Evolutionary conservation across 2,797 vertebrate genomes (phyloP).

Genomic region (Cynopterus sphinx): DNA sequence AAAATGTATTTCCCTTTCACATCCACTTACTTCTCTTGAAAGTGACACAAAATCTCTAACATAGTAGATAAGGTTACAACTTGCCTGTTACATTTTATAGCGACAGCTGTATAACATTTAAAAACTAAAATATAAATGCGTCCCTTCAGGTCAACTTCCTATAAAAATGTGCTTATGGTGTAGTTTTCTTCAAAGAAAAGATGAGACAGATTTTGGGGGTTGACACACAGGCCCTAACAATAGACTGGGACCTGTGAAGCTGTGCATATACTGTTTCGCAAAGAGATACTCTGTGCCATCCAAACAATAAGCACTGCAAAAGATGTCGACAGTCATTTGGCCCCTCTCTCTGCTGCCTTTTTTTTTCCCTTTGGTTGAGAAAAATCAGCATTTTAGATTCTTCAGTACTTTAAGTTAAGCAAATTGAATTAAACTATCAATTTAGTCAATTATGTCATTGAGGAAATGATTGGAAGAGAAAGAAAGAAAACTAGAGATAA

Average conservation of each 20-base stretch:
- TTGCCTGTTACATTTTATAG: slow-evolving; percentile 86
- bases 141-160: slow-evolving; percentile 73
- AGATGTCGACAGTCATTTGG: background rate
- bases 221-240: slow-evolving; percentile 52
- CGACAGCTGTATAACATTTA: slow-evolving; percentile 89
- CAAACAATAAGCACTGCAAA: background rate
- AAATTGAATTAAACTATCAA: slow-evolving; percentile 8
- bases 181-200: slow-evolving; percentile 56
- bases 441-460: background rate
- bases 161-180: slow-evolving; percentile 72
- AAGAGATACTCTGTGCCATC: background rate
- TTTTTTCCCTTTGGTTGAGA: background rate
- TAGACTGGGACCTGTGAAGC: background rate
- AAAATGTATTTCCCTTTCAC: slow-evolving; percentile 80
- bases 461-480: slow-evolving; percentile 14
- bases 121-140: slow-evolving; percentile 82
- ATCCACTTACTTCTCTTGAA: slow-evolving; percentile 91
- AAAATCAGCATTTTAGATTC: slow-evolving; percentile 50
- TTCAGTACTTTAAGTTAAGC: background rate
- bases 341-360: background rate
- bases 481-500: background rate
- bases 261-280: background rate
- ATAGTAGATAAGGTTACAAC: slow-evolving; percentile 91
- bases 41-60: slow-evolving; percentile 89
- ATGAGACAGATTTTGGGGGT: slow-evolving; percentile 39